Conservation (phyloP, 2,888 invertebrate genomes). For the Onthophagus sagittarius region DNA sequence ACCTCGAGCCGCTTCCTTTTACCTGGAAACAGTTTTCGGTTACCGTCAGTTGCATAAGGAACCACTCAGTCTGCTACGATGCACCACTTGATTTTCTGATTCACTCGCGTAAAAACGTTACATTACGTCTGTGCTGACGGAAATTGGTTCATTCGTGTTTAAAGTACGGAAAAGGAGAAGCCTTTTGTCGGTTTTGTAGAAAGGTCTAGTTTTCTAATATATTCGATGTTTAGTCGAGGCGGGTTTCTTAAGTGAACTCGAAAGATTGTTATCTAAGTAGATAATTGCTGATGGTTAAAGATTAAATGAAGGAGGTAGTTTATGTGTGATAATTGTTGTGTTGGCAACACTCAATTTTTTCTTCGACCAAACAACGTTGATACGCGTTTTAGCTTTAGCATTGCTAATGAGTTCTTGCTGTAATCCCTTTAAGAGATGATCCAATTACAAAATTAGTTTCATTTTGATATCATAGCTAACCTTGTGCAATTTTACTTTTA, state of each 20-base stretch:
- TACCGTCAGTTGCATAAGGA: not conserved
- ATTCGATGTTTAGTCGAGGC: not conserved
- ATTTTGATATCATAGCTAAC: no score
- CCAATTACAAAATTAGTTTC: no score
- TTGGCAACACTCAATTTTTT: not conserved
- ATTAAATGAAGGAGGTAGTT: not conserved
- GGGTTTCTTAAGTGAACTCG: not conserved
- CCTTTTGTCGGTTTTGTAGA: not conserved
- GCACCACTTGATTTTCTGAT: not conserved
- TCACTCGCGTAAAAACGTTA: not conserved
- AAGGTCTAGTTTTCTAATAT: not conserved
- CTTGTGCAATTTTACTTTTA: no score
- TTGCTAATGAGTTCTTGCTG: no score
- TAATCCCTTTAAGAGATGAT: no score
- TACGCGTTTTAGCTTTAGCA: no score
- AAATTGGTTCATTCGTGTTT: not conserved
- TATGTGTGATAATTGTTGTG: not conserved
- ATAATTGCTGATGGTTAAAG: not conserved
- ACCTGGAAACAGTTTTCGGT: not conserved
- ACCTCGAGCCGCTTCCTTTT: not conserved
- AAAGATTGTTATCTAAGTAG: not conserved
- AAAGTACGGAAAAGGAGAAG: not conserved
- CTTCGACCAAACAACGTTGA: no score
- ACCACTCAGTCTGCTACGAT: not conserved
- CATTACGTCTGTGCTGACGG: not conserved